Evolutionary conservation across 1,140 invertebrate species (phyloP).

Genomic region (Acromyrmex heyeri): DNA sequence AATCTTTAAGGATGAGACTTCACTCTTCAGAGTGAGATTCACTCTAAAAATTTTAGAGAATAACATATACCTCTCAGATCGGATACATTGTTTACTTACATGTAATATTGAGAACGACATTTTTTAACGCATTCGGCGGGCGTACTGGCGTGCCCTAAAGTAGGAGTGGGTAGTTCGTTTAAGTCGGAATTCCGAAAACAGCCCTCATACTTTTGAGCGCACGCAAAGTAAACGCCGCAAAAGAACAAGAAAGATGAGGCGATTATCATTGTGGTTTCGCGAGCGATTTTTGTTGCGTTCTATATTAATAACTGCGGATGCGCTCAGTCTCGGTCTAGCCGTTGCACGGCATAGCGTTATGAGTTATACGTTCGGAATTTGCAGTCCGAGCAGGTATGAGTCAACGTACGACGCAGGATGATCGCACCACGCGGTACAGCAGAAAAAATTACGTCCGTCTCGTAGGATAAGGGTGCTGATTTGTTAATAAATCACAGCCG

Average conservation of each 20-base stretch:
- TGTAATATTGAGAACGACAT: slow-evolving; percentile 80
- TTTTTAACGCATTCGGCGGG: slow-evolving; percentile 77
- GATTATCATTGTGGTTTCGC: background rate
- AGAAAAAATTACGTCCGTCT: slow-evolving; percentile 14
- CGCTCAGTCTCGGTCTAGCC: background rate
- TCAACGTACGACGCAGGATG: background rate
- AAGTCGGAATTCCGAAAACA: slow-evolving; percentile 78
- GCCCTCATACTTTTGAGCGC: slow-evolving; percentile 78
- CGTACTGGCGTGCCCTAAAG: slow-evolving; percentile 66
- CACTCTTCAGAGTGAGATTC: no score
- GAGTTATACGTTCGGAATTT: slow-evolving; percentile 26
- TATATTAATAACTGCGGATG: background rate
- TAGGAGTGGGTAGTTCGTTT: slow-evolving; percentile 71
- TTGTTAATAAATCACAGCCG: background rate
- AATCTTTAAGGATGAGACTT: no score
- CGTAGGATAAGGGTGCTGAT: no score
- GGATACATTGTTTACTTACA: slow-evolving; percentile 74
- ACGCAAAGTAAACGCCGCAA: slow-evolving; percentile 5
- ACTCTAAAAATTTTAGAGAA: no score
- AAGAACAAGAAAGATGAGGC: background rate
- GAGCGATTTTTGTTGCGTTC: background rate
- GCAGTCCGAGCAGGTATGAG: slow-evolving; percentile 13
- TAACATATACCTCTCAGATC: background rate
- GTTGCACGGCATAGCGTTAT: background rate
- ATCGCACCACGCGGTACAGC: background rate